A percentile compares a stretch with the other conserved stretches of the same genome.
These are phyloP conservation scores for Sebastes jordani DNA, from an alignment of 2,797 vertebrate species.

Conservation along the genomic window DNA sequence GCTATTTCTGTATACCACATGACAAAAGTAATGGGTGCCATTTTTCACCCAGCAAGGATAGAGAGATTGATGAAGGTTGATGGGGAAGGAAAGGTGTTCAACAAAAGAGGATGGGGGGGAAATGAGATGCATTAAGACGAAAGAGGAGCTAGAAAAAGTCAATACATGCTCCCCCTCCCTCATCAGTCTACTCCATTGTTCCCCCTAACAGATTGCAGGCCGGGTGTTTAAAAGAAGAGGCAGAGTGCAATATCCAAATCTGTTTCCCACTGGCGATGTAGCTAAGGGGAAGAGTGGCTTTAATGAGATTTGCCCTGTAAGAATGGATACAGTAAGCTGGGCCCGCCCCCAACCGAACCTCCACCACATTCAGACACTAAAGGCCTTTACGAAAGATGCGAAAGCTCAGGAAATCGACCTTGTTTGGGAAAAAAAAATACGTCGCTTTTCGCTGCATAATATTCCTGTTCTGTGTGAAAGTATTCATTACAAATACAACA, in stretches of 20 bases:
- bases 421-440: too few relatives aligned
- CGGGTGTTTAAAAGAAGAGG: slow-evolving; percentile 60
- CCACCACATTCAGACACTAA: not conserved
- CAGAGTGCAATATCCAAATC: slow-evolving; percentile 71
- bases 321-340: slow-evolving; percentile 31
- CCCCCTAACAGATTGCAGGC: slow-evolving; percentile 59
- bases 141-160: slow-evolving; percentile 65
- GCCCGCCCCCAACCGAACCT: not conserved
- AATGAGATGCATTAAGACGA: slow-evolving; percentile 77
- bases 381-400: not conserved
- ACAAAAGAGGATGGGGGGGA: slow-evolving; percentile 64
- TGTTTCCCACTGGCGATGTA: slow-evolving; percentile 59
- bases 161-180: slow-evolving; percentile 43
- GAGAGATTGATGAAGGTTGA: slow-evolving; percentile 73
- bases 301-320: slow-evolving; percentile 65
- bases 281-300: slow-evolving; percentile 60
- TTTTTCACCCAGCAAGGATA: slow-evolving; percentile 67
- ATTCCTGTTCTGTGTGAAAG: too few relatives aligned
- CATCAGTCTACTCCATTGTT: slow-evolving; percentile 62
- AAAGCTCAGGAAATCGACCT: too few relatives aligned
- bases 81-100: slow-evolving; percentile 71
- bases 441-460: too few relatives aligned
- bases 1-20: slow-evolving; percentile 66
- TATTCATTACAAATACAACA: too few relatives aligned
- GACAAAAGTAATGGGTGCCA: slow-evolving; percentile 70